A percentile compares a stretch with the other conserved stretches of the same genome.
Conservation (phyloP, 2,888 invertebrate genomes). For the Andrena marginata region DNA sequence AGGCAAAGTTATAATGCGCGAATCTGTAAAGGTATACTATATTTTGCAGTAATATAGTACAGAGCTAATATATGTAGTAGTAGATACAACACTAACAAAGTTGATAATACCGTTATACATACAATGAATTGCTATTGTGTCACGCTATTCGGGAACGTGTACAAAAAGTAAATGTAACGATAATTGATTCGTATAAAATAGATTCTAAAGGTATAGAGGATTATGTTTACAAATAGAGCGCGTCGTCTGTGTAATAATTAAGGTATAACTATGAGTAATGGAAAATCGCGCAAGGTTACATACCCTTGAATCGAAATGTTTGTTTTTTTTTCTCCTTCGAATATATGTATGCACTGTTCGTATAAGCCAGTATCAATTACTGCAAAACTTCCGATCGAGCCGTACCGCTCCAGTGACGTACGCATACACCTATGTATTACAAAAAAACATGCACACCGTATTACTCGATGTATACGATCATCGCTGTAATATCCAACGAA, state of each 20-base stretch:
- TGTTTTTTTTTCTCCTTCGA: not conserved
- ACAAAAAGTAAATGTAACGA: slow-evolving; percentile 40
- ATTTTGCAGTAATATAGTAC: slow-evolving; percentile 5
- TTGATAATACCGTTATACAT: slow-evolving; percentile 10
- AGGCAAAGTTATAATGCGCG: too few species aligned
- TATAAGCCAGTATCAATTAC: slow-evolving; percentile 5
- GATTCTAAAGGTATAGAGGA: slow-evolving; percentile 19
- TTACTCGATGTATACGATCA: not conserved
- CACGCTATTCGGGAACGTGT: slow-evolving; percentile 28
- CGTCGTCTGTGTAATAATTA: slow-evolving; percentile 18
- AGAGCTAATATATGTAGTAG: slow-evolving; percentile 18
- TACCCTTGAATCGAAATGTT: slow-evolving; percentile 21
- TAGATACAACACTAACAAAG: slow-evolving; percentile 1
- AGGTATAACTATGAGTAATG: slow-evolving; percentile 3
- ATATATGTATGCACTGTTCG: slow-evolving; percentile 1
- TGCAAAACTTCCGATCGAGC: not conserved
- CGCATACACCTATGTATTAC: not conserved
- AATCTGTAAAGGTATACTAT: too few species aligned
- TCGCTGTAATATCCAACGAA: slow-evolving; percentile 3
- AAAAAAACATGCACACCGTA: slow-evolving; percentile 7
- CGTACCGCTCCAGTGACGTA: not conserved
- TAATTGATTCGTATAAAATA: slow-evolving; percentile 31
- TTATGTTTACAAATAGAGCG: slow-evolving; percentile 28
- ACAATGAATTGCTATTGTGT: slow-evolving; percentile 30
- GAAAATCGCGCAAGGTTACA: slow-evolving; percentile 13